Percentiles rank a stretch among this genome's conserved stretches.
These are phyloP conservation scores for Danionella cerebrum DNA, from an alignment of 2,113 vertebrate genomes.

Conservation along the genomic window DNA sequence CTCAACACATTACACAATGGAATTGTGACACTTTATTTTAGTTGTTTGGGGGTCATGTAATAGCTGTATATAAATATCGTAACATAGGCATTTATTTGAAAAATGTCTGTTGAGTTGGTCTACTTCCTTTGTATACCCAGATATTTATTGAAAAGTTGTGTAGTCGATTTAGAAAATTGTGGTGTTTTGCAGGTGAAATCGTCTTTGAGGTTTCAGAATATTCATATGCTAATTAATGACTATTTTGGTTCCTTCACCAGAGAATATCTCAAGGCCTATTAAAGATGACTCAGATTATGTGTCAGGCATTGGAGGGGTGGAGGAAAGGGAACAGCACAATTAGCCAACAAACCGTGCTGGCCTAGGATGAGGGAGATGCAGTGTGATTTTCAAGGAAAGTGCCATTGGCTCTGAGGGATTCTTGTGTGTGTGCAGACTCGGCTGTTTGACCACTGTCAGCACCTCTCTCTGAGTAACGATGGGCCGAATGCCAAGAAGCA, in stretches of 20 bases:
- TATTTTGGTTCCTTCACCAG: neutral
- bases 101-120: no score
- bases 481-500: neutral
- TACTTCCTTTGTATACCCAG: no score
- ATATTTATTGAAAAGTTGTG: no score
- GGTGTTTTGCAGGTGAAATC: no score
- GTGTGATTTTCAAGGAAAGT: neutral
- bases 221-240: neutral
- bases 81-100: no score
- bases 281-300: neutral
- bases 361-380: neutral
- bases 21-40: no score
- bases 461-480: neutral
- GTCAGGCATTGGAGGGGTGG: neutral
- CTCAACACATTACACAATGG: no score
- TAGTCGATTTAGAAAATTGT: no score
- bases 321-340: neutral
- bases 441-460: conserved; percentile 4
- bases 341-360: neutral
- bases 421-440: neutral
- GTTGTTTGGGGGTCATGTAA: no score
- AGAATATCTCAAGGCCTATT: neutral
- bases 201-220: no score
- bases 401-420: neutral
- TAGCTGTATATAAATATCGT: no score